A percentile compares a stretch with the other conserved stretches of the same genome.
Evolutionary conservation across 2,797 vertebrate genomes (phyloP).

Genomic region (Crocodylus rhombifer): DNA sequence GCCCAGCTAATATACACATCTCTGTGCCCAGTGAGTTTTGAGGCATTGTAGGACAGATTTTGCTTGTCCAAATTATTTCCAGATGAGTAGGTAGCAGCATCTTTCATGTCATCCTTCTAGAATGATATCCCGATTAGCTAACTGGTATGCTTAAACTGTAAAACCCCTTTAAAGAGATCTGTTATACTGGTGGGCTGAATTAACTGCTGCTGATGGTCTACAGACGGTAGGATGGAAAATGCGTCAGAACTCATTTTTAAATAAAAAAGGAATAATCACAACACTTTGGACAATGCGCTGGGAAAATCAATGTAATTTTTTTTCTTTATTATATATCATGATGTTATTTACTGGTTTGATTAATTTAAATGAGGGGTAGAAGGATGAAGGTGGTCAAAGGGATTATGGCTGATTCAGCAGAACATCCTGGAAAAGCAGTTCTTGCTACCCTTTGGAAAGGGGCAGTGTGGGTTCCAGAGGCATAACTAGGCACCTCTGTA

Average conservation of each 20-base stretch:
- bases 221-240: neutral
- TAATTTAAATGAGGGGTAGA: neutral
- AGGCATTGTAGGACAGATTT: neutral
- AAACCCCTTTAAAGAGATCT: neutral
- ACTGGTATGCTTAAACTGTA: neutral
- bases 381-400: neutral
- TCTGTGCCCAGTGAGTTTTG: fast-evolving
- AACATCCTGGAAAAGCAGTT: neutral
- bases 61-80: neutral
- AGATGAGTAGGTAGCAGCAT: neutral
- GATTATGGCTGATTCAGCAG: neutral
- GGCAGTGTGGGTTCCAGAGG: neutral
- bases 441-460: neutral
- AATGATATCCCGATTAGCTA: neutral
- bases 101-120: neutral
- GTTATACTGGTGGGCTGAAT: neutral
- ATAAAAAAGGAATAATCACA: neutral
- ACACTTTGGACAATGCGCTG: neutral
- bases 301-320: neutral
- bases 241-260: neutral
- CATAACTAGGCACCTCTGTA: too few relatives aligned
- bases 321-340: neutral
- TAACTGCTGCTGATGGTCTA: neutral
- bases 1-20: fast-evolving
- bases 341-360: neutral